Evolutionary conservation across 1,140 invertebrate species (phyloP).

Genomic region (Trachelipus rathkii): DNA sequence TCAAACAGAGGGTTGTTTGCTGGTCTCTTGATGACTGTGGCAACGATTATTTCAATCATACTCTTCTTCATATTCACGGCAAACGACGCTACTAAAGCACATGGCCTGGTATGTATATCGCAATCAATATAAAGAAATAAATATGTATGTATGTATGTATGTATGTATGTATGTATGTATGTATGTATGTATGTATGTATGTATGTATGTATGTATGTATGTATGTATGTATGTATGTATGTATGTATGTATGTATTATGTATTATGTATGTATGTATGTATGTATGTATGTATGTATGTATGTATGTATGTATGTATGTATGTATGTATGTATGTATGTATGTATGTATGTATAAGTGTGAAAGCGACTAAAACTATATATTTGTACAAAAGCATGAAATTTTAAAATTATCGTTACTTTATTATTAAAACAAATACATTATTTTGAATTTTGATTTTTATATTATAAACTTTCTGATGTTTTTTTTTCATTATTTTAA

Average conservation of each 20-base stretch:
- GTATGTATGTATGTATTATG: background rate
- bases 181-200: background rate
- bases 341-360: too few species aligned
- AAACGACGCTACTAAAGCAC: conserved; percentile 50
- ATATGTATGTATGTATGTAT: background rate
- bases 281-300: conserved; percentile 2
- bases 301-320: background rate
- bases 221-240: conserved; percentile 2
- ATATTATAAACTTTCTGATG: background rate
- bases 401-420: conserved; percentile 31
- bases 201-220: background rate
- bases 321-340: too few species aligned
- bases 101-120: conserved; percentile 44
- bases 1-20: conserved; percentile 66
- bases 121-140: background rate
- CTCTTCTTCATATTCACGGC: conserved; percentile 64
- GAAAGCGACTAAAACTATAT: too few species aligned
- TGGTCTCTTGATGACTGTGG: conserved; percentile 62
- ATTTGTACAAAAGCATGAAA: background rate
- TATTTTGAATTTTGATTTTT: conserved; percentile 47
- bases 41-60: conserved; percentile 62
- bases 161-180: conserved; percentile 26
- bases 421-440: conserved; percentile 13
- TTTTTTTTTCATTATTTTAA: conserved; percentile 14
- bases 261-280: conserved; percentile 3